A percentile compares a stretch with the other conserved stretches of the same genome.
Conservation (phyloP, 2,113 vertebrate genomes). For the Xiphophorus couchianus region DNA sequence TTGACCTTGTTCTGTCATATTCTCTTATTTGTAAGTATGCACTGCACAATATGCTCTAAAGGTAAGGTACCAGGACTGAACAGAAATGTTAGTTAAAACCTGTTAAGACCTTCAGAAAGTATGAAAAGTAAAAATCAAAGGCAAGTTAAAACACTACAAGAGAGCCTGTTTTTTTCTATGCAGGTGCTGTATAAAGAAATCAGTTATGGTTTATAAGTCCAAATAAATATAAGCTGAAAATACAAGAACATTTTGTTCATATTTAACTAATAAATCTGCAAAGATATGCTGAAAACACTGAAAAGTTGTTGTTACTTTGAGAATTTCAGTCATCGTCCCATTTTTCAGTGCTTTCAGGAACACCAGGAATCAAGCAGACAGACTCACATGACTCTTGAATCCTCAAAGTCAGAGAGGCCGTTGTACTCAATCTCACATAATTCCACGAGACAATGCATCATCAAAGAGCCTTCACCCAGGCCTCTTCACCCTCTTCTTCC, state of each 20-base stretch:
- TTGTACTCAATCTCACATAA: constrained; percentile 64
- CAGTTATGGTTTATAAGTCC: not conserved
- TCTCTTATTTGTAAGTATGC: not conserved
- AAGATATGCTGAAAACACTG: not conserved
- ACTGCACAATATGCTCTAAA: not conserved
- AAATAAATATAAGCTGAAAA: not conserved
- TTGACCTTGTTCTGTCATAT: not conserved
- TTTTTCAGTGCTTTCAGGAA: not conserved
- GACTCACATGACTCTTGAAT: constrained; percentile 22
- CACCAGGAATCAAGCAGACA: not conserved
- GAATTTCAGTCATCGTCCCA: not conserved
- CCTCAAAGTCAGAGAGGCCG: constrained; percentile 53
- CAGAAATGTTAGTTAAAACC: not conserved
- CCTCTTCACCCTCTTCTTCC: constrained; percentile 17
- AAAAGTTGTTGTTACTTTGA: not conserved
- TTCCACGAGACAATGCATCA: constrained; percentile 70
- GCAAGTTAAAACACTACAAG: not conserved
- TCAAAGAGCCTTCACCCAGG: constrained; percentile 46
- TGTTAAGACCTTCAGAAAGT: not conserved
- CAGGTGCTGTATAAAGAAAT: not conserved
- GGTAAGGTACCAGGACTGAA: not conserved
- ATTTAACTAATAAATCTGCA: not conserved
- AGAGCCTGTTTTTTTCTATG: not conserved
- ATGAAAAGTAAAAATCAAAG: not conserved
- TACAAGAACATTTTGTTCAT: not conserved